phyloP scores from a whole-genome alignment of 2,888 invertebrate genomes.

The Apantesis nais region DNA sequence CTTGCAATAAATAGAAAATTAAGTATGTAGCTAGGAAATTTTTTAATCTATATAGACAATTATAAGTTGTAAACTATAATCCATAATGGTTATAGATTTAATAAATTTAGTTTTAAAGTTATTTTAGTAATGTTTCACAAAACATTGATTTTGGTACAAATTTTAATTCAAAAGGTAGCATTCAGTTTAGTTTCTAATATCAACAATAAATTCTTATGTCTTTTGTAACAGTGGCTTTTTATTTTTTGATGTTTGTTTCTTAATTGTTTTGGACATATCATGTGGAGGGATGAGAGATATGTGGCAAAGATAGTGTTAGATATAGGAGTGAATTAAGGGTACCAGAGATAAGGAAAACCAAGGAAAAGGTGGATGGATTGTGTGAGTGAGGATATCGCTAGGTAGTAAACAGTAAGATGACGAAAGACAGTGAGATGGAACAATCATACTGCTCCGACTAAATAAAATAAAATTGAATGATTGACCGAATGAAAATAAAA shows the following conservation, averaged over 20 bases:
- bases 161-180: background rate
- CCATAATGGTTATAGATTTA: conserved; percentile 9
- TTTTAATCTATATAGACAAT: conserved; percentile 38
- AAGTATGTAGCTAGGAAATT: conserved; percentile 41
- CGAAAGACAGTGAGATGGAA: too few species aligned
- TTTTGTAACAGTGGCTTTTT: background rate
- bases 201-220: conserved; percentile 3
- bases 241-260: conserved; percentile 1
- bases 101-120: background rate
- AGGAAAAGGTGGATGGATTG: too few species aligned
- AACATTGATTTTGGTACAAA: background rate
- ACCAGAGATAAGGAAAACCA: too few species aligned
- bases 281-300: too few species aligned
- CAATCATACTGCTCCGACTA: too few species aligned
- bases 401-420: too few species aligned
- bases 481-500: too few species aligned
- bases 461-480: too few species aligned
- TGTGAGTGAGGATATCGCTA: too few species aligned
- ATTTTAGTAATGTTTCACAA: background rate
- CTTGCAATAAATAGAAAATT: conserved; percentile 29
- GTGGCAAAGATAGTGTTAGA: too few species aligned
- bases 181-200: conserved; percentile 11
- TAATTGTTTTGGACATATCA: too few species aligned
- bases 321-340: too few species aligned
- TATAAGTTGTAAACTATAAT: conserved; percentile 23